Evolutionary conservation across 2,113 vertebrate species (phyloP).

Genomic region (Cichladusa arquata): DNA sequence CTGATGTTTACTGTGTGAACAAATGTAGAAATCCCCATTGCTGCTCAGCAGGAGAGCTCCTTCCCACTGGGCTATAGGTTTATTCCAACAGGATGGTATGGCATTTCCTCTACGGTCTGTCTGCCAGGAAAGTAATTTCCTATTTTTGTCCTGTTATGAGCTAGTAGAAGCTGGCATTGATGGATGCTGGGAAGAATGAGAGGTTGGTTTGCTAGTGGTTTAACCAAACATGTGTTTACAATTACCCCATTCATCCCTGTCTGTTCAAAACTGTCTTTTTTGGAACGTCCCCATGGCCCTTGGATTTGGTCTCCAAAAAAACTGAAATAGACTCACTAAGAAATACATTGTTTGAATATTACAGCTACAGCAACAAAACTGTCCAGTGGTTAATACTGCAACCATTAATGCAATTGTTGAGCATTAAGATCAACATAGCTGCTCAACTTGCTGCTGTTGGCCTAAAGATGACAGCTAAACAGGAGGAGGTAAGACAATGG

Average conservation of each 20-base stretch:
- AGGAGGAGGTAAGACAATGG: slow-evolving; percentile 36
- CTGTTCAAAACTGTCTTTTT: slow-evolving; percentile 39
- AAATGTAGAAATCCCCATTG: background rate
- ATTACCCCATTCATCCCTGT: slow-evolving; percentile 53
- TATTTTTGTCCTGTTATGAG: slow-evolving; percentile 45
- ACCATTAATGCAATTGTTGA: background rate
- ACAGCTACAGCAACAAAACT: background rate
- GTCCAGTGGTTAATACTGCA: background rate
- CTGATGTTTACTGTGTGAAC: background rate
- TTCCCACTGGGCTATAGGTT: background rate
- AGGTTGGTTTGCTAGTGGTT: slow-evolving; percentile 40
- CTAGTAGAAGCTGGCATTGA: slow-evolving; percentile 37
- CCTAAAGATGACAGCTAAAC: background rate
- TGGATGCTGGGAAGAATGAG: slow-evolving; percentile 36
- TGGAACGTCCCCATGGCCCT: background rate
- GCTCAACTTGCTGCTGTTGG: background rate
- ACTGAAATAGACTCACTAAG: background rate
- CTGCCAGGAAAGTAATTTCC: slow-evolving; percentile 44
- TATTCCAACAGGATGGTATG: slow-evolving; percentile 5
- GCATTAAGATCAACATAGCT: background rate
- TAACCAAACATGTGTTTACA: slow-evolving; percentile 64
- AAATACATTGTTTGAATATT: background rate
- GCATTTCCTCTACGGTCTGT: slow-evolving; percentile 34
- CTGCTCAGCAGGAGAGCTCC: background rate
- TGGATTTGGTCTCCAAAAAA: slow-evolving; percentile 13